Conservation (phyloP, 2,888 invertebrate species). For the Ephialtes manifestator region DNA sequence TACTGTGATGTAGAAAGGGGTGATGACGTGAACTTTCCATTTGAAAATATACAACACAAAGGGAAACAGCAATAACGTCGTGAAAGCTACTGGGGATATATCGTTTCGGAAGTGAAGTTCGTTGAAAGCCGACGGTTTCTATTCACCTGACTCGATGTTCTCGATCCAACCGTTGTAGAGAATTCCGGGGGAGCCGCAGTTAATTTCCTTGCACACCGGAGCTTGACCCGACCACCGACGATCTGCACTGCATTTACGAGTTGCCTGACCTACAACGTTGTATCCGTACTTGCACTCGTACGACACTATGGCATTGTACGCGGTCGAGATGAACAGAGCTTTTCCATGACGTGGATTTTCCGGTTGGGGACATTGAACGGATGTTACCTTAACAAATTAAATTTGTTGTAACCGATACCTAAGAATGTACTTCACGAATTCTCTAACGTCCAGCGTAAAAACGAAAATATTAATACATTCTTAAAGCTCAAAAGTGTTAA, state of each 20-base stretch:
- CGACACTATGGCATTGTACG: slow-evolving; percentile 97
- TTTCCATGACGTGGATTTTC: slow-evolving; percentile 97
- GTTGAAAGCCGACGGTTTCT: slow-evolving; percentile 20
- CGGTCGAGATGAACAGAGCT: slow-evolving; percentile 96
- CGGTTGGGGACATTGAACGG: slow-evolving; percentile 97
- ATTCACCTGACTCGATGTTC: slow-evolving; percentile 91
- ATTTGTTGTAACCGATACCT: slow-evolving; percentile 32
- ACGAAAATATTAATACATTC: too few relatives aligned
- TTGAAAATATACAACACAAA: slow-evolving; percentile 33
- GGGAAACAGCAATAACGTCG: neutral
- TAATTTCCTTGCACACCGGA: slow-evolving; percentile 98
- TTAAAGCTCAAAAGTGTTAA: too few relatives aligned
- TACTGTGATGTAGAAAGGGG: neutral
- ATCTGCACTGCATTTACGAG: slow-evolving; percentile 97
- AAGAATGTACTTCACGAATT: neutral
- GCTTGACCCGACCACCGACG: slow-evolving; percentile 97
- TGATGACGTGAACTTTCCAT: slow-evolving; percentile 44
- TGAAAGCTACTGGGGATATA: neutral
- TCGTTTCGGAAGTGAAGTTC: slow-evolving; percentile 27
- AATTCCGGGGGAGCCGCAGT: slow-evolving; percentile 97
- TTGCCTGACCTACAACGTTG: slow-evolving; percentile 95
- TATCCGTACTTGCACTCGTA: slow-evolving; percentile 99
- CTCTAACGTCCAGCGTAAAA: neutral
- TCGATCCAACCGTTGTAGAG: slow-evolving; percentile 98
- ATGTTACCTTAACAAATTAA: slow-evolving; percentile 89